A percentile compares a stretch with the other conserved stretches of the same genome.
These are phyloP conservation scores for Branchinecta lynchi DNA, from an alignment of 1,140 invertebrate species.

Conservation along the genomic window DNA sequence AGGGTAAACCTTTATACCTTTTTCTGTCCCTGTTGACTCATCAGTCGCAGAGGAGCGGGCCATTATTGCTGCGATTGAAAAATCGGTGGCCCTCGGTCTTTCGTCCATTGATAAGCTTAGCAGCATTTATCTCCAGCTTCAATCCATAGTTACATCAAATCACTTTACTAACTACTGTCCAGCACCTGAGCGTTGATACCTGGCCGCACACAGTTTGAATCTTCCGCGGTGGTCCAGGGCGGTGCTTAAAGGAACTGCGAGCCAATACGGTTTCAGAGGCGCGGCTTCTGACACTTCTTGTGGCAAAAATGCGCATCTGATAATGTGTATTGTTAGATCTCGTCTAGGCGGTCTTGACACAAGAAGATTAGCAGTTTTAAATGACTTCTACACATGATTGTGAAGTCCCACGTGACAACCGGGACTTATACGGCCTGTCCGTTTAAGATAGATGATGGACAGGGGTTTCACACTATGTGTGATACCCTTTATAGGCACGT, in stretches of 20 bases:
- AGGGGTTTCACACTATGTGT: no score
- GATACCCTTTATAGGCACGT: no score
- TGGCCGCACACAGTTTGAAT: conserved; percentile 1
- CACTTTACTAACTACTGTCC: neutral
- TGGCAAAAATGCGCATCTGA: conserved; percentile 4
- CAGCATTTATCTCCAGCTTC: neutral
- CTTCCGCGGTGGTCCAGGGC: neutral
- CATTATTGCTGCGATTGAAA: conserved; percentile 6
- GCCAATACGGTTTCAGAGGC: neutral
- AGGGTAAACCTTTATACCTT: no score
- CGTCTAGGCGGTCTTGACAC: conserved; percentile 5
- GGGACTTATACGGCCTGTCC: neutral
- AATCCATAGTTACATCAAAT: neutral
- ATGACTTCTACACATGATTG: conserved; percentile 11
- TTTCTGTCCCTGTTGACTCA: no score
- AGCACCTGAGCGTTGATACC: neutral
- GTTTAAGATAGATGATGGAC: neutral
- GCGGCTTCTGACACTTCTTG: no score
- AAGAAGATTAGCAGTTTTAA: conserved; percentile 10
- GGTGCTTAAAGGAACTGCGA: neutral
- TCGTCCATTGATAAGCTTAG: neutral
- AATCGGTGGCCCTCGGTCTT: neutral
- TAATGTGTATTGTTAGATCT: neutral
- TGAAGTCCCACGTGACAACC: conserved; percentile 5
- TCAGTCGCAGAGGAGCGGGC: neutral